phyloP scores from a whole-genome alignment of 2,888 invertebrate genomes.

The Biston betularia region DNA sequence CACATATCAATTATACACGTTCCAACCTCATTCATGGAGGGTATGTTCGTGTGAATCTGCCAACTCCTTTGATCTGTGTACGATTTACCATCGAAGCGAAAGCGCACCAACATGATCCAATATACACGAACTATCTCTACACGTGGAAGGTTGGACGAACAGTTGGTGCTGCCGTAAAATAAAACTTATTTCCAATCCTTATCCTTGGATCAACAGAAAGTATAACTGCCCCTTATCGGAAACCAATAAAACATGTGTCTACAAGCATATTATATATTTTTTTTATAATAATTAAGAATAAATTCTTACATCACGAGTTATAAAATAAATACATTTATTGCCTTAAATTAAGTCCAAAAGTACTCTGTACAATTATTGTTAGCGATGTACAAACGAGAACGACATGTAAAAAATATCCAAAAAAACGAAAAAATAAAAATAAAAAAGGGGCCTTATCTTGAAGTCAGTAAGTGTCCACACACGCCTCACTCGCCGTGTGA shows the following conservation, averaged over 20 bases:
- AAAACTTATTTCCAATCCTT: no score
- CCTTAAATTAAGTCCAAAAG: constrained; percentile 86
- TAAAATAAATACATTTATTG: constrained; percentile 87
- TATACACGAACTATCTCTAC: no score
- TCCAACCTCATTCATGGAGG: no score
- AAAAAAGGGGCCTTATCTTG: constrained; percentile 76
- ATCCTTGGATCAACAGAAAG: no score
- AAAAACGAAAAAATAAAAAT: constrained; percentile 70
- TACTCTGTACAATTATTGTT: constrained; percentile 86
- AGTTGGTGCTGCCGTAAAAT: no score
- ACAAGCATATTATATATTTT: constrained; percentile 86
- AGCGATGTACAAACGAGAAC: constrained; percentile 86
- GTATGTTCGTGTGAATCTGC: no score
- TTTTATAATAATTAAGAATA: constrained; percentile 86
- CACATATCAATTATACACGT: no score
- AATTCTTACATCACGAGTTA: constrained; percentile 87
- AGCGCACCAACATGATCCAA: no score
- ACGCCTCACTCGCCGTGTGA: constrained; percentile 60
- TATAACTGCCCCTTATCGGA: no score
- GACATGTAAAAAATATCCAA: constrained; percentile 79
- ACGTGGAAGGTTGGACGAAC: no score
- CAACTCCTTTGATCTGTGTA: no score
- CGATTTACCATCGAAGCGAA: no score
- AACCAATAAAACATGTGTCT: constrained; percentile 74
- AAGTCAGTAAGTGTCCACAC: constrained; percentile 72